Base-by-base conservation (phyloP, 2,113 vertebrate genomes). In the Hymenochirus boettgeri region DNA sequence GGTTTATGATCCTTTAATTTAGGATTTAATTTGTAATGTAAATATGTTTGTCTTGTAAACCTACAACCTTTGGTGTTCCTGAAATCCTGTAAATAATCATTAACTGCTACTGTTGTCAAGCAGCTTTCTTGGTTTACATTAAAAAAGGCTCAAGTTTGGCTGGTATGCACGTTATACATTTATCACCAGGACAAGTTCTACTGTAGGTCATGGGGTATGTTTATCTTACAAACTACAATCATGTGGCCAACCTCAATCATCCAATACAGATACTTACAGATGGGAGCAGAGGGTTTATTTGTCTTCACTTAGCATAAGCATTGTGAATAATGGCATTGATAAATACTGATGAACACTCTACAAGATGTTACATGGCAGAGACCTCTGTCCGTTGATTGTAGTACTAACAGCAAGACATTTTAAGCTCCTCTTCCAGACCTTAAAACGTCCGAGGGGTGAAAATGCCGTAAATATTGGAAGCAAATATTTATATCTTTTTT, bases 191-290 rank as follows among this genome's bases (percentile, higher is more conserved):
- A 25, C 42, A 47, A 18, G 24, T 27, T 60, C 39, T 47, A 60
- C 57, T 47, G 57, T 60, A 47, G 42, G 57, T 47, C 57, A 60
- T n/a, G 39, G 35, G 7, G 42, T 5, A 29, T 60, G 57, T 60
- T 60, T 60, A 45, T 60, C 42, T 60, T 60, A 47, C 57, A 60
- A 60, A 60, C 57, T 60, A 60, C 39, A 47, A 60, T 60, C 42
- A 60, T 42, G 46, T 47, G 57, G 29, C 57, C 57, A 47, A 29
- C 39, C 57, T 60, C 57, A 60, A 47, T 46, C 57, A 60, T 60
- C 42, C 57, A 39, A 39, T 60, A 47, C 57, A 60, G 47, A 60
- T 47, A 47, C 57, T 60, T 60, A 60, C 57, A 60, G 24, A 60
- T 60, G 57, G 57, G 57, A 60, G 39, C 42, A 47, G 42, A 27